Conservation (phyloP, 2,113 vertebrate species). For the Blennius ocellaris region DNA sequence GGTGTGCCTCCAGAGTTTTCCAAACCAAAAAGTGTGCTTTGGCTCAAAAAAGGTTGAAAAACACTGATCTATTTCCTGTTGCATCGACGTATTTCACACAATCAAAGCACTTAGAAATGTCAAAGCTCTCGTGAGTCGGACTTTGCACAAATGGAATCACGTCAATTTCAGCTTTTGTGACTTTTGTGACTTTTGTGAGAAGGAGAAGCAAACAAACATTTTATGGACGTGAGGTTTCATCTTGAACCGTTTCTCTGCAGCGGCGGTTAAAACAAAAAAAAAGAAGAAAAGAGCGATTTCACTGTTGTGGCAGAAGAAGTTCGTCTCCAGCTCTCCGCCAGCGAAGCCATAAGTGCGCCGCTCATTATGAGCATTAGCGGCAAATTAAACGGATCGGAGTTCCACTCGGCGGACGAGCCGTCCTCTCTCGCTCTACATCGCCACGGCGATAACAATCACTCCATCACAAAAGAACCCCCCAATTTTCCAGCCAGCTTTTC, state of each 20-base stretch:
- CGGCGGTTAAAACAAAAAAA: background rate
- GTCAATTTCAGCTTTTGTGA: background rate
- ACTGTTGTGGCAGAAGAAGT: constrained; percentile 12
- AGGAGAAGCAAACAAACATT: background rate
- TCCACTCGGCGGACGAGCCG: constrained; percentile 27
- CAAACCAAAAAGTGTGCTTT: too few relatives aligned
- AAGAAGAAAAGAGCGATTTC: constrained; percentile 4
- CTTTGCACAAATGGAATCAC: background rate
- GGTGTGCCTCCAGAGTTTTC: too few relatives aligned
- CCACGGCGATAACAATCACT: constrained; percentile 32
- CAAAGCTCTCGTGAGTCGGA: constrained; percentile 15
- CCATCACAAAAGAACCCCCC: constrained; percentile 42
- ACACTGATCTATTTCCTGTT: too few relatives aligned
- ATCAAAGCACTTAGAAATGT: constrained; percentile 25
- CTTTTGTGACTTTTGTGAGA: too few relatives aligned
- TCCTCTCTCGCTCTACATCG: constrained; percentile 14
- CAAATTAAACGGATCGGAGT: constrained; percentile 58
- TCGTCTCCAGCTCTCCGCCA: constrained; percentile 22
- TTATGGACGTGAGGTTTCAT: background rate
- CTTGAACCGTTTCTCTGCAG: background rate
- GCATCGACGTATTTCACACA: constrained; percentile 7
- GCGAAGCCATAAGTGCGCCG: constrained; percentile 34
- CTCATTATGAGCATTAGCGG: constrained; percentile 49
- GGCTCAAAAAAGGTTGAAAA: too few relatives aligned
- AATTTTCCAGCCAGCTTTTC: constrained; percentile 47